Evolutionary conservation across 2,797 vertebrate species (phyloP), one percentile per base, ranked within the genome.

Genomic region (Enteromius anoplus): DNA sequence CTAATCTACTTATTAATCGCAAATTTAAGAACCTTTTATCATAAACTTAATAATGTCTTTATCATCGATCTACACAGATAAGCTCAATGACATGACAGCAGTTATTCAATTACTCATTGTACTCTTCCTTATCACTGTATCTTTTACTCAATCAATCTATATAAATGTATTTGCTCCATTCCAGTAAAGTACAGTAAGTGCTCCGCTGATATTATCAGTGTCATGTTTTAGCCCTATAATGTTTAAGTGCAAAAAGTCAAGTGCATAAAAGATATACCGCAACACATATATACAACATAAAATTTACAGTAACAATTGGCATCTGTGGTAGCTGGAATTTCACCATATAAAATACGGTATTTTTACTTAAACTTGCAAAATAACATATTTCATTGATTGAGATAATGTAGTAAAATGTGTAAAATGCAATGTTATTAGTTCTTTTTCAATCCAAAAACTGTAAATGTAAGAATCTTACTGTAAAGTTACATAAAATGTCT

Each of bases 141-240:
- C 15, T 26, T 60, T 26, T 60, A 42, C 37, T 60, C 4, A 55
- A 73, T 23, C 15, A 40, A 12, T n/a, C 51, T 40, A 11, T 53
- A 55, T 14, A 75, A 75, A 75, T 42, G 12, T 15, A 75, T 15
- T 75, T 7, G n/a, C 72, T 75, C 12, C 1, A 75, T 58, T 75
- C 51, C 51, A 37, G 11, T 40, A 40, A 55, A 10, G 34, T 76
- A 26, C 73, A 58, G n/a, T 76, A 40, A 76, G 53, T 60, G 51
- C 32, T 75, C 21, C 9, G 2, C 51, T 60, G 19, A 60, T 77
- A 42, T 45, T 42, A 32, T 29, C 9, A 47, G 29, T 53, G 26
- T 37, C 12, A 55, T 55, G 19, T 75, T 55, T 19, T 53, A 34
- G 32, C 71, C 9, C 17, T 58, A 23, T 21, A 73, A 73, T 5